These are phyloP conservation scores for Ylistrum balloti DNA, from an alignment of 1,140 invertebrate genomes.

Conservation along the genomic window DNA sequence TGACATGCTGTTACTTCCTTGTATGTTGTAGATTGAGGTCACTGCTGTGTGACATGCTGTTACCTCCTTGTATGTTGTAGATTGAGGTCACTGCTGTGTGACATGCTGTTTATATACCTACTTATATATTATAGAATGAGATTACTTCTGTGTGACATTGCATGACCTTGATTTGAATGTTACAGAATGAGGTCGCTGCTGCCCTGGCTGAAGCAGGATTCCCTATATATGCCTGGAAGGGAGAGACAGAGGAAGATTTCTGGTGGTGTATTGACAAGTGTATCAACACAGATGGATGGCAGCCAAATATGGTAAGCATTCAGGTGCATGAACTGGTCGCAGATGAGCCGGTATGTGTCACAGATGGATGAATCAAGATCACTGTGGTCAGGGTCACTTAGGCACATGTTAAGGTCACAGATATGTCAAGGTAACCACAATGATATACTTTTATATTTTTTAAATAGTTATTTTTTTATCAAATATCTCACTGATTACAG, in stretches of 20 bases:
- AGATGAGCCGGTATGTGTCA: too few relatives aligned
- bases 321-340: too few relatives aligned
- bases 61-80: too few relatives aligned
- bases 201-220: slow-evolving; percentile 94
- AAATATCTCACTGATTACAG: too few relatives aligned
- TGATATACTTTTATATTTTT: too few relatives aligned
- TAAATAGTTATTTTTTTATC: too few relatives aligned
- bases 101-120: too few relatives aligned
- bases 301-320: slow-evolving; percentile 92
- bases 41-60: too few relatives aligned
- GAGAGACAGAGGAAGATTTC: slow-evolving; percentile 98
- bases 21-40: too few relatives aligned
- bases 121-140: too few relatives aligned
- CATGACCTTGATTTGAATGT: slow-evolving; percentile 49
- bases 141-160: neutral
- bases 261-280: slow-evolving; percentile 99
- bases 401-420: neutral
- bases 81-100: too few relatives aligned
- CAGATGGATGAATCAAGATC: neutral
- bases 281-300: slow-evolving; percentile 94
- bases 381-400: neutral
- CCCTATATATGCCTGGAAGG: slow-evolving; percentile 97
- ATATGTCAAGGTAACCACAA: neutral
- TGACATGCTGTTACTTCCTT: too few relatives aligned
- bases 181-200: slow-evolving; percentile 97